Conservation (phyloP, 2,888 invertebrate genomes). For the Piscicola geometra region DNA sequence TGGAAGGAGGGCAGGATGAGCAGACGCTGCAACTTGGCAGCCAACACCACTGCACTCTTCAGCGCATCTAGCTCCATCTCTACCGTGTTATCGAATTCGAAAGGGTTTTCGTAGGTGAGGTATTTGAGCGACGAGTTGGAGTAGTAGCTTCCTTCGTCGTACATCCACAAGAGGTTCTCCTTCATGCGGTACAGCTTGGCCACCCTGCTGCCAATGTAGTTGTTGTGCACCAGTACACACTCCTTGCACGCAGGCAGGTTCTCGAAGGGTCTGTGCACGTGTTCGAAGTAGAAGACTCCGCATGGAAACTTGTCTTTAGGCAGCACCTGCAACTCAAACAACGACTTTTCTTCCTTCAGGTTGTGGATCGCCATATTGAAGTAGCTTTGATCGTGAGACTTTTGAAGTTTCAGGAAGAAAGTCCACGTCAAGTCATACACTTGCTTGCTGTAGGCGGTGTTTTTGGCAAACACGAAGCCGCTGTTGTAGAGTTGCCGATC, state of each 20-base stretch:
- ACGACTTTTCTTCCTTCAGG: slow-evolving; percentile 7
- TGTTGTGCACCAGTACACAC: slow-evolving; percentile 43
- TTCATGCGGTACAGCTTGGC: slow-evolving; percentile 43
- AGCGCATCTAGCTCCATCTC: slow-evolving; percentile 36
- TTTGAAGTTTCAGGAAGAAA: slow-evolving; percentile 37
- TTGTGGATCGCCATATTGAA: slow-evolving; percentile 38
- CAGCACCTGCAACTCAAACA: slow-evolving; percentile 34
- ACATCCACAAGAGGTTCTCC: slow-evolving; percentile 42
- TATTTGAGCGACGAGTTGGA: slow-evolving; percentile 36
- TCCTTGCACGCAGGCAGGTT: slow-evolving; percentile 39
- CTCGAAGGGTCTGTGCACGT: slow-evolving; percentile 38
- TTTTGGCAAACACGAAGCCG: slow-evolving; percentile 41
- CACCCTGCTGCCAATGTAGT: slow-evolving; percentile 40
- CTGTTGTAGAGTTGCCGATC: slow-evolving; percentile 41
- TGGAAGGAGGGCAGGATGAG: slow-evolving; percentile 43
- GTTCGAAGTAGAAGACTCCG: slow-evolving; percentile 42
- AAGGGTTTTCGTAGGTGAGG: slow-evolving; percentile 42
- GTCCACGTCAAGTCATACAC: slow-evolving; percentile 40
- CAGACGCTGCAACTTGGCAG: slow-evolving; percentile 34
- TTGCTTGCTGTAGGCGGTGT: slow-evolving; percentile 24
- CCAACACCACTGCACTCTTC: slow-evolving; percentile 40
- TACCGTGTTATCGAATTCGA: slow-evolving; percentile 22
- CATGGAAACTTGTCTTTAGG: slow-evolving; percentile 37
- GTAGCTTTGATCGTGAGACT: slow-evolving; percentile 40
- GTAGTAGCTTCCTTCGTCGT: slow-evolving; percentile 41